These are phyloP conservation scores for Diogma glabrata DNA, from an alignment of 2,888 invertebrate genomes.

Conservation along the genomic window DNA sequence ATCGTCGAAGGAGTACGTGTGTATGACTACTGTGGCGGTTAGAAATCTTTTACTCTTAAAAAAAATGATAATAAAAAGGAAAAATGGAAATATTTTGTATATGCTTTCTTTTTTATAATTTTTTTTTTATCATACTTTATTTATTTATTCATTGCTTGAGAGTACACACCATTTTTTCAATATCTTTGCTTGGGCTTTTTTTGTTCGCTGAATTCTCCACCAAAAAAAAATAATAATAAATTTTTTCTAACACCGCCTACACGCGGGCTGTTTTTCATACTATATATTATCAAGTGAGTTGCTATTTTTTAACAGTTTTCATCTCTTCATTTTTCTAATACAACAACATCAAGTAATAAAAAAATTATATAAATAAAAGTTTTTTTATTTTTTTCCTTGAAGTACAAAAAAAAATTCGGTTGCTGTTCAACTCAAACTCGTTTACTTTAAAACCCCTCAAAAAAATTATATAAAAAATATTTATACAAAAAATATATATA, in stretches of 20 bases:
- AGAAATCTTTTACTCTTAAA: conserved; percentile 26
- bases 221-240: conserved; percentile 6
- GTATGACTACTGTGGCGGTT: conserved; percentile 27
- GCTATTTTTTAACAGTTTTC: conserved; percentile 8
- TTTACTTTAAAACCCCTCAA: neutral
- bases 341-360: neutral
- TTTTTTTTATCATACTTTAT: conserved; percentile 8
- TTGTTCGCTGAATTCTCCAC: conserved; percentile 1
- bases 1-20: conserved; percentile 14
- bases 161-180: conserved; percentile 4
- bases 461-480: conserved; percentile 5
- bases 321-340: conserved; percentile 5
- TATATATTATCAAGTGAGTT: conserved; percentile 5
- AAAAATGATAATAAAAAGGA: conserved; percentile 7
- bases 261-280: conserved; percentile 6
- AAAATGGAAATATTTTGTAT: neutral
- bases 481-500: conserved; percentile 1
- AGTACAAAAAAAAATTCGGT: conserved; percentile 12
- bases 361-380: conserved; percentile 8
- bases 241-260: conserved; percentile 12
- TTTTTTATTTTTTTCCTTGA: conserved; percentile 10
- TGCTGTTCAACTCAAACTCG: conserved; percentile 13
- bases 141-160: conserved; percentile 1
- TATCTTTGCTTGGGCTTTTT: conserved; percentile 8
- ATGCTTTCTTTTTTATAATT: conserved; percentile 4